Evolutionary conservation across 2,113 vertebrate genomes (phyloP).

Genomic region (Odontesthes bonariensis): DNA sequence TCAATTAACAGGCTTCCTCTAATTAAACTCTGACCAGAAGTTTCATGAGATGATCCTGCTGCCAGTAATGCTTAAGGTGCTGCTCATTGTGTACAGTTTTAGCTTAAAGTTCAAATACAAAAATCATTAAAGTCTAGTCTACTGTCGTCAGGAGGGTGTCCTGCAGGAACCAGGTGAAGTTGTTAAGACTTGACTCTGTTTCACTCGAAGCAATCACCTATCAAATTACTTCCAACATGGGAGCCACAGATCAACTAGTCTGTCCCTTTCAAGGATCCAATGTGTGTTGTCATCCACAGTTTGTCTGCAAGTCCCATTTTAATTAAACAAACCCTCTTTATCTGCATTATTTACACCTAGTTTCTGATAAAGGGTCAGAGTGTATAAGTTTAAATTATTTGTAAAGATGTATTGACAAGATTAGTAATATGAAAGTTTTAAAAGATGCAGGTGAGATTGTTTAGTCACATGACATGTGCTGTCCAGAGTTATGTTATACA

Average conservation of each 20-base stretch:
- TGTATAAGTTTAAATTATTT: neutral
- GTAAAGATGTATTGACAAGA: neutral
- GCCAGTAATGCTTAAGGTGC: neutral
- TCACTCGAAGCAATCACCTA: constrained; percentile 25
- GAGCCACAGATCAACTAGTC: constrained; percentile 42
- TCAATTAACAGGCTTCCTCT: neutral
- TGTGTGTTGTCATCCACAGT: constrained; percentile 6
- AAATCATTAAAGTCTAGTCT: too few species aligned
- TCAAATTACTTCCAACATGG: constrained; percentile 70
- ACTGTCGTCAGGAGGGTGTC: neutral
- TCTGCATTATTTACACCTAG: neutral
- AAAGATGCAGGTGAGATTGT: neutral
- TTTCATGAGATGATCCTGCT: constrained; percentile 6
- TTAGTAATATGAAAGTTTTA: neutral
- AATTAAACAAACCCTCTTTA: neutral
- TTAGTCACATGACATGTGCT: too few species aligned
- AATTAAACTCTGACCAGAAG: constrained; percentile 4
- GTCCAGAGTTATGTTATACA: too few species aligned
- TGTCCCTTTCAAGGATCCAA: neutral
- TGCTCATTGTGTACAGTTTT: constrained; percentile 30
- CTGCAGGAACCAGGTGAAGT: constrained; percentile 7
- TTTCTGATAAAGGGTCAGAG: neutral
- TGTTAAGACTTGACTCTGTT: constrained; percentile 41
- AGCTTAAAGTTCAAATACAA: neutral
- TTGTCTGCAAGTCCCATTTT: neutral